Conservation (phyloP, 2,797 vertebrate species). For the Dryobates pubescens region DNA sequence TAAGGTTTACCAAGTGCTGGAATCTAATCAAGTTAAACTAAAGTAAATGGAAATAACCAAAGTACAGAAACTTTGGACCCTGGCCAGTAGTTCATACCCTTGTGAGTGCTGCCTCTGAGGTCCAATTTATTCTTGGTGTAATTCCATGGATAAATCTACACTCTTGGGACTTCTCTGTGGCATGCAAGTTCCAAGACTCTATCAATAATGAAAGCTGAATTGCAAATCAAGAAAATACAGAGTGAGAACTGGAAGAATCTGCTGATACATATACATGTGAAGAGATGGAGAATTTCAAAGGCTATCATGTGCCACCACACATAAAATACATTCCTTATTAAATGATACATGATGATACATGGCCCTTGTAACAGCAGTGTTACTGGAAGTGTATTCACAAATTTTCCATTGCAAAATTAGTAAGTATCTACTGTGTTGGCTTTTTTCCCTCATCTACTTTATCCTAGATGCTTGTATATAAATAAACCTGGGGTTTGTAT, state of each 20-base stretch:
- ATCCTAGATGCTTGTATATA: not conserved
- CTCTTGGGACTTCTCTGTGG: not conserved
- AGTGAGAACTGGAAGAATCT: not conserved
- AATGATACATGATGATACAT: not conserved
- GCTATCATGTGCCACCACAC: not conserved
- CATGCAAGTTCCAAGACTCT: not conserved
- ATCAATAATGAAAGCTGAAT: not conserved
- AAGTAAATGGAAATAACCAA: slow-evolving; percentile 33
- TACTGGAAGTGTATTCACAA: not conserved
- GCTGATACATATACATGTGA: not conserved
- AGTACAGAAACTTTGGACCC: not conserved
- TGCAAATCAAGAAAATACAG: not conserved
- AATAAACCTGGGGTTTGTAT: not conserved
- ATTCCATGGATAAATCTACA: not conserved
- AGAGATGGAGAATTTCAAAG: not conserved
- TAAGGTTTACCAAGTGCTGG: not conserved
- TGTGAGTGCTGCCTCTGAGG: slow-evolving; percentile 22
- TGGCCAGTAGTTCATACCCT: slow-evolving; percentile 11
- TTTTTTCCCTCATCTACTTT: not conserved
- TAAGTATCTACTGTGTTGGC: not conserved
- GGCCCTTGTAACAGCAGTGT: not conserved
- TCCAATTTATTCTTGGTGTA: slow-evolving; percentile 21
- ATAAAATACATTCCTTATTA: not conserved
- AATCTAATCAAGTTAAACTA: slow-evolving; percentile 10
- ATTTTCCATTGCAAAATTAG: not conserved